These are phyloP conservation scores for Heliconius erato DNA, from an alignment of 2,888 invertebrate species.

Conservation along the genomic window DNA sequence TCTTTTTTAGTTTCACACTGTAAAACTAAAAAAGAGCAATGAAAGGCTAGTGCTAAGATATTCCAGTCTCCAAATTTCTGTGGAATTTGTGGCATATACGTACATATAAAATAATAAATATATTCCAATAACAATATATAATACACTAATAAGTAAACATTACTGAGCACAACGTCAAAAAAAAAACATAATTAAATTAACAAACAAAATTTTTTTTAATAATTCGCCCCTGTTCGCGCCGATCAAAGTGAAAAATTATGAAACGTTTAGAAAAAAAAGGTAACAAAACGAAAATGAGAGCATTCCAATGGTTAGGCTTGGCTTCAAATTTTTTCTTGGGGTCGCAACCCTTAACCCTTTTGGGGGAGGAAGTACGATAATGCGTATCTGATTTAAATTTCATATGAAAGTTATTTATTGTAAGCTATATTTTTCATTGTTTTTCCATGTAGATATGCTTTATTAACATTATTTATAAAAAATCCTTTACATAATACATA, in stretches of 20 bases:
- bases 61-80: no score
- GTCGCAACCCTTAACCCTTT: slow-evolving; percentile 80
- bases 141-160: neutral
- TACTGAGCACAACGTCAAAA: neutral
- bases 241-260: slow-evolving; percentile 71
- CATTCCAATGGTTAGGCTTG: slow-evolving; percentile 70
- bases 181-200: slow-evolving; percentile 15
- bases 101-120: no score
- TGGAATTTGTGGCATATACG: neutral
- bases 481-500: no score
- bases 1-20: no score
- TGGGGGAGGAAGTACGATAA: slow-evolving; percentile 68
- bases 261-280: slow-evolving; percentile 62
- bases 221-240: slow-evolving; percentile 53
- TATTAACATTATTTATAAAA: no score
- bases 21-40: no score
- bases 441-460: no score
- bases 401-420: slow-evolving; percentile 37
- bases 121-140: neutral
- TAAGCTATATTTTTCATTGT: neutral
- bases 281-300: slow-evolving; percentile 63
- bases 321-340: slow-evolving; percentile 72
- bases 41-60: no score
- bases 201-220: slow-evolving; percentile 38
- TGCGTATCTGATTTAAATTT: slow-evolving; percentile 60